Evolutionary conservation across 2,888 invertebrate species (phyloP).

Genomic region (Mythimna lalbum): DNA sequence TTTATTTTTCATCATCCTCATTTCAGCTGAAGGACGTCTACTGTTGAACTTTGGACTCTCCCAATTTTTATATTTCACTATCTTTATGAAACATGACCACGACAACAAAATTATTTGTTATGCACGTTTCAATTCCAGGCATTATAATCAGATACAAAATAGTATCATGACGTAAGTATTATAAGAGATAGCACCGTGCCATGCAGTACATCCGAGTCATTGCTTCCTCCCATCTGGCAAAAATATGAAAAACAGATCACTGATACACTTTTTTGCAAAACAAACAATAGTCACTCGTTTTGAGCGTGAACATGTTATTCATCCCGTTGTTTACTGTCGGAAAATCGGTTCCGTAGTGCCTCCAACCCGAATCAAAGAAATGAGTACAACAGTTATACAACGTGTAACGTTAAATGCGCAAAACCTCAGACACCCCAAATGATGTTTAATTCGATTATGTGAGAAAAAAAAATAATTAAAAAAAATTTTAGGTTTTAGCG

Average conservation of each 20-base stretch:
- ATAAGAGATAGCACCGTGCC: slow-evolving; percentile 32
- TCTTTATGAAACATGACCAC: not conserved
- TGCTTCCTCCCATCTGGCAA: slow-evolving; percentile 49
- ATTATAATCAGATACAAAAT: slow-evolving; percentile 4
- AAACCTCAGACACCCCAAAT: too few relatives aligned
- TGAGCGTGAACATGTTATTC: not conserved
- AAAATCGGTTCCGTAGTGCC: not conserved
- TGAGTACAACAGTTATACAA: too few relatives aligned
- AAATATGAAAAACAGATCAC: slow-evolving; percentile 49
- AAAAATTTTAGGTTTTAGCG: too few relatives aligned
- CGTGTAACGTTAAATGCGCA: too few relatives aligned
- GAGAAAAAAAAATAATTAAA: too few relatives aligned
- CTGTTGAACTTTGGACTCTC: too few relatives aligned
- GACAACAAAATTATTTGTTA: not conserved
- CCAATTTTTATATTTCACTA: too few relatives aligned
- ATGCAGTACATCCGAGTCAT: slow-evolving; percentile 24
- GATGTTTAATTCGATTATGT: too few relatives aligned
- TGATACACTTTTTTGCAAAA: slow-evolving; percentile 4
- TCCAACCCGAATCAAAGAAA: not conserved
- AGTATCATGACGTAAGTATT: slow-evolving; percentile 36
- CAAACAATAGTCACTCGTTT: not conserved
- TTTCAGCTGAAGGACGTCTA: too few relatives aligned
- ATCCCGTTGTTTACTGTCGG: not conserved
- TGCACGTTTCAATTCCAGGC: not conserved
- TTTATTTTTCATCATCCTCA: too few relatives aligned